A percentile compares a stretch with the other conserved stretches of the same genome.
Evolutionary conservation across 1,140 invertebrate genomes (phyloP).

Genomic region (Caenorhabditis tropicalis): DNA sequence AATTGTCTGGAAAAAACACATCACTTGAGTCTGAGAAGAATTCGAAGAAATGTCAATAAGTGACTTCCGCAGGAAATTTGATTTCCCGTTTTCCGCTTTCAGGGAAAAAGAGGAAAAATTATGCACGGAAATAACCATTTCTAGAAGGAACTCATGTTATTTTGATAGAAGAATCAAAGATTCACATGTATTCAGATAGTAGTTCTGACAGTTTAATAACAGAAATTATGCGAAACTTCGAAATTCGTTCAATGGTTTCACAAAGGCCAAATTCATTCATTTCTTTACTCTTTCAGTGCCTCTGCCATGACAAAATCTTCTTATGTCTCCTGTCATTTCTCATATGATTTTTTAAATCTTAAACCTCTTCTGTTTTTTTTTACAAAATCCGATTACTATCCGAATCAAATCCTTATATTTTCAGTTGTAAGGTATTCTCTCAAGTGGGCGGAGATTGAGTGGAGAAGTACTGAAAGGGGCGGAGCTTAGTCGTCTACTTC

Average conservation of each 20-base stretch:
- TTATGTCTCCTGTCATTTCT: neutral
- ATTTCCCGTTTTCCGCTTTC: neutral
- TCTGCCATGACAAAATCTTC: neutral
- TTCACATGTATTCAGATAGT: no score
- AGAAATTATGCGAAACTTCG: neutral
- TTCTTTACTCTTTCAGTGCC: neutral
- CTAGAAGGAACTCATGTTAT: neutral
- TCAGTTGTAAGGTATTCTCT: neutral
- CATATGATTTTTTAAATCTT: neutral
- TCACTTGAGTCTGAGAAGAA: neutral
- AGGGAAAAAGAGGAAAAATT: neutral
- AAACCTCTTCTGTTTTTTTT: neutral
- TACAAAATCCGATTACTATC: neutral
- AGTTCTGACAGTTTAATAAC: no score
- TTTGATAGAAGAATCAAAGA: no score
- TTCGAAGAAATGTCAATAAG: neutral
- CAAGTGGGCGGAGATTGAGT: neutral
- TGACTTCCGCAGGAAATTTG: neutral
- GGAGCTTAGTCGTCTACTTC: neutral
- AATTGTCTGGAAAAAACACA: neutral
- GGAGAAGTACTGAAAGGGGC: conserved; percentile 10
- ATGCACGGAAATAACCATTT: neutral
- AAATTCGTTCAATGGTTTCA: neutral
- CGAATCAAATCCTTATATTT: neutral
- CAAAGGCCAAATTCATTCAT: neutral